phyloP scores from a whole-genome alignment of 2,888 invertebrate species.

The Papilio protenor region DNA sequence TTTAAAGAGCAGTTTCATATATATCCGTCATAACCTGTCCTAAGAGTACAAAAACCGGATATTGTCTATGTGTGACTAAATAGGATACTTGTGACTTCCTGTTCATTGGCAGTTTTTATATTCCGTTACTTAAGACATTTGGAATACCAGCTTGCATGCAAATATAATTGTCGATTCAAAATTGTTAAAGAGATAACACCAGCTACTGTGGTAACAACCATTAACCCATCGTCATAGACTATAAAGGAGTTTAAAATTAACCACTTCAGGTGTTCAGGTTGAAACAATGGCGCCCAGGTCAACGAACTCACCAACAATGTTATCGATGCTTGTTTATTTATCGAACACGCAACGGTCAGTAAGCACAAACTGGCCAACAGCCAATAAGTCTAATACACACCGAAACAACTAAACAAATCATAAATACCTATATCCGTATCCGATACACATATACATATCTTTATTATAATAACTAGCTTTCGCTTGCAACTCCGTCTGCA shows the following conservation, averaged over 20 bases:
- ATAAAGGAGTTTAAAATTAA: slow-evolving; percentile 15
- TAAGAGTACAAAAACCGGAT: slow-evolving; percentile 31
- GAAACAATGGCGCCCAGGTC: slow-evolving; percentile 34
- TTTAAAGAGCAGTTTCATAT: slow-evolving; percentile 4
- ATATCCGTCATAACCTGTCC: slow-evolving; percentile 11
- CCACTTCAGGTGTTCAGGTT: slow-evolving; percentile 11
- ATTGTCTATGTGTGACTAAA: slow-evolving; percentile 10
- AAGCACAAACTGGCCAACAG: slow-evolving; percentile 12
- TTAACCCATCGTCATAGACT: slow-evolving; percentile 1
- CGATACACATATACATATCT: too few species aligned
- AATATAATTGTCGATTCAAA: neutral
- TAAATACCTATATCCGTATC: neutral
- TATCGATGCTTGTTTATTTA: slow-evolving; percentile 35
- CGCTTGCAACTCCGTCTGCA: too few species aligned
- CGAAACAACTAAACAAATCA: neutral
- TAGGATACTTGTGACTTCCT: slow-evolving; percentile 20
- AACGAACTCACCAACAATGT: slow-evolving; percentile 30
- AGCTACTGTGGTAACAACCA: neutral
- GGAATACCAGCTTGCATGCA: neutral
- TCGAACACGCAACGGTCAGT: slow-evolving; percentile 1
- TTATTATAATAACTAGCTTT: too few species aligned
- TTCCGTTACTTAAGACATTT: slow-evolving; percentile 20
- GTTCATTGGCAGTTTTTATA: slow-evolving; percentile 35
- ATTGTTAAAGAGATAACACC: slow-evolving; percentile 1
- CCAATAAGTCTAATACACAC: slow-evolving; percentile 25